Evolutionary conservation across 2,113 vertebrate species (phyloP).

Genomic region (Rostratula benghalensis): DNA sequence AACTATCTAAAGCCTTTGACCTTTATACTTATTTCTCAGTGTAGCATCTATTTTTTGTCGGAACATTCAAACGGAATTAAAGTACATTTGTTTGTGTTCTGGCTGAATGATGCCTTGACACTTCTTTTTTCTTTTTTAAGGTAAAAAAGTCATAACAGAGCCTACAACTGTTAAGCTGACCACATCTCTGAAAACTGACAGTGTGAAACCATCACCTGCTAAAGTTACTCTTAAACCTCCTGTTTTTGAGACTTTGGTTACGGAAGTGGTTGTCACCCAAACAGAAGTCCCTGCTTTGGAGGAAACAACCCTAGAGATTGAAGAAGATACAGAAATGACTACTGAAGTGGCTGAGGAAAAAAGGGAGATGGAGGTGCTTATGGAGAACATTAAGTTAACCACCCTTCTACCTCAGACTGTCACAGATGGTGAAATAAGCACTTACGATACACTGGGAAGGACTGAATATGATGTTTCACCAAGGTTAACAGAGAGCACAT

Average conservation of each 20-base stretch:
- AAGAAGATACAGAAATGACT: slow-evolving; percentile 40
- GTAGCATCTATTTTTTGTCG: neutral
- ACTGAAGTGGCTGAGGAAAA: slow-evolving; percentile 40
- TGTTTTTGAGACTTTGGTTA: slow-evolving; percentile 2
- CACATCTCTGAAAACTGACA: slow-evolving; percentile 70
- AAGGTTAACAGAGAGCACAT: slow-evolving; percentile 7
- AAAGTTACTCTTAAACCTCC: slow-evolving; percentile 43
- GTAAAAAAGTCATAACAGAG: slow-evolving; percentile 76
- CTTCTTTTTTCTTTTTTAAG: slow-evolving; percentile 65
- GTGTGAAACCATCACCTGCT: slow-evolving; percentile 13
- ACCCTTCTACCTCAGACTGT: slow-evolving; percentile 67
- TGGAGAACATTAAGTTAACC: slow-evolving; percentile 41
- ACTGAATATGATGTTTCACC: slow-evolving; percentile 41
- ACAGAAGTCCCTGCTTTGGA: slow-evolving; percentile 36
- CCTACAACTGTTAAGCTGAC: slow-evolving; percentile 67
- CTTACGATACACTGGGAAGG: slow-evolving; percentile 9
- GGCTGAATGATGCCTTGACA: slow-evolving; percentile 61
- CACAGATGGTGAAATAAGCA: slow-evolving; percentile 11
- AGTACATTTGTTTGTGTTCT: slow-evolving; percentile 1
- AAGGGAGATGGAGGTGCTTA: slow-evolving; percentile 51
- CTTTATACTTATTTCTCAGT: neutral
- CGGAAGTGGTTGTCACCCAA: slow-evolving; percentile 48
- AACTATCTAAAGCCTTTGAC: neutral
- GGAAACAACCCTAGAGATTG: slow-evolving; percentile 45
- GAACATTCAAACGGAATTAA: neutral